Evolutionary conservation across 2,888 invertebrate genomes (phyloP).

Genomic region (Plebejus melissa): DNA sequence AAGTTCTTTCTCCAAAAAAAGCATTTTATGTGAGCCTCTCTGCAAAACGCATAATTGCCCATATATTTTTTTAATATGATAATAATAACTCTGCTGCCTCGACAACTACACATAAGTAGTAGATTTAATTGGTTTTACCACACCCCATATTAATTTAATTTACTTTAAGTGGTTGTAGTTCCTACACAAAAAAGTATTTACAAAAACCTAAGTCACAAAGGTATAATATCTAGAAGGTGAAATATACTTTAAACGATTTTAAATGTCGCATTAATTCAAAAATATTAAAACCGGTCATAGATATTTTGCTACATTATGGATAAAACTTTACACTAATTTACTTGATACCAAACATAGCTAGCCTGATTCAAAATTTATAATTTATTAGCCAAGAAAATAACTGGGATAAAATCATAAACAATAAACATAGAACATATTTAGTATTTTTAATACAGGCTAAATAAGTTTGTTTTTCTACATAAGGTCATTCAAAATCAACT

Average conservation of each 20-base stretch:
- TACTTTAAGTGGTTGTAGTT: conserved; percentile 14
- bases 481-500: not conserved
- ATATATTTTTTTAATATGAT: too few species aligned
- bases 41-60: not conserved
- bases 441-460: not conserved
- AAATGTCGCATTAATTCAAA: not conserved
- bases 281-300: not conserved
- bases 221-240: not conserved
- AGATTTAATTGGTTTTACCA: not conserved
- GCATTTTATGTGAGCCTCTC: not conserved
- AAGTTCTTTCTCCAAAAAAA: not conserved
- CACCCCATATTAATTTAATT: not conserved
- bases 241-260: not conserved
- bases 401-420: too few species aligned
- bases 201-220: not conserved
- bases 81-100: too few species aligned
- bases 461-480: not conserved
- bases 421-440: not conserved
- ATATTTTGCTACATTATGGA: not conserved
- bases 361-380: not conserved
- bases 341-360: not conserved
- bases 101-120: not conserved
- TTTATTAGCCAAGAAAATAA: not conserved
- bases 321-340: conserved; percentile 8
- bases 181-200: conserved; percentile 12